Base-by-base conservation (phyloP, 30 jellyfish, hydroid and myxozoan genomes). In the Cassiopea xamachana region DNA sequence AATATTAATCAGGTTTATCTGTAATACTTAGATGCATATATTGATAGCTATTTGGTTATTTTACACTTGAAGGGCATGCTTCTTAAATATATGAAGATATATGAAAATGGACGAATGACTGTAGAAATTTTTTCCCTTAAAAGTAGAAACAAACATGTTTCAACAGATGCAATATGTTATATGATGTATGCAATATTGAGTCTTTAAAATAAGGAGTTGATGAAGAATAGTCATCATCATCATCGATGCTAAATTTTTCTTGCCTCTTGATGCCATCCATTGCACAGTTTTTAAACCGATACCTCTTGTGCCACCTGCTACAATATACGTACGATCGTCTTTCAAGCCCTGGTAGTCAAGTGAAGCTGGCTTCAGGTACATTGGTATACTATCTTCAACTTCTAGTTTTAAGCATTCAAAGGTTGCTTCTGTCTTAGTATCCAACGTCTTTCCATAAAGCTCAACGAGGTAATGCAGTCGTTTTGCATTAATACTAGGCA, bases 181-280 rank as follows among this genome's bases (percentile, higher is more conserved):
- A 27, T 27, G 39, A 27, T 27, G 39, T 27, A 27, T 27, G 39
- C 39, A 27, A 27, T 27, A 27, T 27, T 27, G 39, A 27, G 39
- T 0, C 39, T 27, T 27, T 0, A 27, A 27, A 27, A 27, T 27
- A 27, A 27, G 39, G 39, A 27, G 39, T 27, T 27, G 39, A 27
- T 27, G 39, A 27, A 27, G 0, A 27, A 27, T 27, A 27, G 39
- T 27, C 39, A 27, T 27, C 64, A 55, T 6, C 12, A 55, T 55
- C 12, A 10, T 3, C 7, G 7, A 55, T 10, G 64, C 7, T 10
- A 55, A 55, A 55, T 3, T 6, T 4, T 7, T 8, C 80, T 71
- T 72, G 71, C 92, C 94, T 69, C 90, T 87, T 1, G 69, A 45
- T 60, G 79, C 89, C 94, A 87, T 87, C 94, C 94, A 87, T 79